These are phyloP conservation scores for Onychomys arenicola DNA, from an alignment of 2,797 vertebrate species.

Conservation along the genomic window DNA sequence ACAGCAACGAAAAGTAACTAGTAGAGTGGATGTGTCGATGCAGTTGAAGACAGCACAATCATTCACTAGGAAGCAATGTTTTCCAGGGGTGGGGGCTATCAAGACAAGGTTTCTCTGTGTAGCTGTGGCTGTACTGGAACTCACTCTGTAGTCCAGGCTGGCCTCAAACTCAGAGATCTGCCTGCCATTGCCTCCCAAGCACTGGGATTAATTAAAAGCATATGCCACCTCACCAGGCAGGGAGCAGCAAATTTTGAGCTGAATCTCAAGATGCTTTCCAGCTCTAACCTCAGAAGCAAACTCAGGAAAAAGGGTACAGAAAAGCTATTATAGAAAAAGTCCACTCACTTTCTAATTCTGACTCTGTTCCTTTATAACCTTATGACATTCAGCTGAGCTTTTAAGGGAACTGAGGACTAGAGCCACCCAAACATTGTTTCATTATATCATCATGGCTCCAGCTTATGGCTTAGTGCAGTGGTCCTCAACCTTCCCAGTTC, in stretches of 20 bases:
- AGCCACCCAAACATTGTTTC: background rate
- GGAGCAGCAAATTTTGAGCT: background rate
- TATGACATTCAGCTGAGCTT: background rate
- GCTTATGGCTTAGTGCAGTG: background rate
- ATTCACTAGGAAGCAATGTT: background rate
- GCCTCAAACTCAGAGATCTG: background rate
- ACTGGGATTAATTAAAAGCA: background rate
- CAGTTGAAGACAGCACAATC: background rate
- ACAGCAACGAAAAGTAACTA: background rate
- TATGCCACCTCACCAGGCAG: background rate
- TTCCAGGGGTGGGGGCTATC: background rate
- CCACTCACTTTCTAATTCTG: background rate
- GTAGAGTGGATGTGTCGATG: background rate
- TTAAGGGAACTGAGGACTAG: background rate
- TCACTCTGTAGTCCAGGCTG: background rate
- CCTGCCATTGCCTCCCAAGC: background rate
- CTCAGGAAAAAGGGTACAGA: background rate
- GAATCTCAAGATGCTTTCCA: background rate
- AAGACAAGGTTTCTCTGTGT: background rate
- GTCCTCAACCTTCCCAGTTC: background rate
- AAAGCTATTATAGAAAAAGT: background rate
- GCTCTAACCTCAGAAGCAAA: background rate
- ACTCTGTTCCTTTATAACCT: background rate
- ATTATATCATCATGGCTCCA: background rate
- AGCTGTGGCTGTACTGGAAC: background rate